A percentile compares a stretch with the other conserved stretches of the same genome.
These are phyloP conservation scores for Atta colombica DNA, from an alignment of 1,140 invertebrate genomes.

Conservation along the genomic window DNA sequence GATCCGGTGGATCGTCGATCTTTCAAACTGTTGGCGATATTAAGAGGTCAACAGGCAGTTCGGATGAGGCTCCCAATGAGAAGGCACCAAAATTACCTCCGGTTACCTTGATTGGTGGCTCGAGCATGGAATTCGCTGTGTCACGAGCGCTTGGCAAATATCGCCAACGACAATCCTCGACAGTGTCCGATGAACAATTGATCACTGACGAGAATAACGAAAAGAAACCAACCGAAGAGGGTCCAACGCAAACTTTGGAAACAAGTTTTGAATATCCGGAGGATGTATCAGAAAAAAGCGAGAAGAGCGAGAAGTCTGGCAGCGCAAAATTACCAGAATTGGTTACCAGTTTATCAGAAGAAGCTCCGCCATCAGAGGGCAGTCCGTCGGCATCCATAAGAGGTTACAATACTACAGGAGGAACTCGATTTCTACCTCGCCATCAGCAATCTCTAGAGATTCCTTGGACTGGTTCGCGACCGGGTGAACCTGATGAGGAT, in stretches of 20 bases:
- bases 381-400: slow-evolving; percentile 89
- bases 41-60: slow-evolving; percentile 88
- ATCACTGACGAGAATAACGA: slow-evolving; percentile 86
- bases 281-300: slow-evolving; percentile 80
- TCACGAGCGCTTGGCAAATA: slow-evolving; percentile 94
- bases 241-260: slow-evolving; percentile 74
- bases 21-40: slow-evolving; percentile 92
- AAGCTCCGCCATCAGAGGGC: slow-evolving; percentile 87
- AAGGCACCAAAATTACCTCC: slow-evolving; percentile 87
- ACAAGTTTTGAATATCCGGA: slow-evolving; percentile 81
- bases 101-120: slow-evolving; percentile 87
- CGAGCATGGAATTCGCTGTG: slow-evolving; percentile 94
- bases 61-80: slow-evolving; percentile 86
- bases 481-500: slow-evolving; percentile 92
- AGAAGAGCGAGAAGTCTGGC: slow-evolving; percentile 80
- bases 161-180: slow-evolving; percentile 91
- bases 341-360: slow-evolving; percentile 84
- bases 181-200: slow-evolving; percentile 89
- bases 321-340: slow-evolving; percentile 84
- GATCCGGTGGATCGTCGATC: slow-evolving; percentile 88
- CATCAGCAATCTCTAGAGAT: slow-evolving; percentile 94
- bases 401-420: slow-evolving; percentile 83
- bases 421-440: slow-evolving; percentile 88
- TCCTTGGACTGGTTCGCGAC: slow-evolving; percentile 88
- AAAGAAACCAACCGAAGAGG: slow-evolving; percentile 80